Evolutionary conservation across 1,140 invertebrate species (phyloP), one percentile per base, ranked within the genome.

Genomic region (Harpegnathos saltator): DNA sequence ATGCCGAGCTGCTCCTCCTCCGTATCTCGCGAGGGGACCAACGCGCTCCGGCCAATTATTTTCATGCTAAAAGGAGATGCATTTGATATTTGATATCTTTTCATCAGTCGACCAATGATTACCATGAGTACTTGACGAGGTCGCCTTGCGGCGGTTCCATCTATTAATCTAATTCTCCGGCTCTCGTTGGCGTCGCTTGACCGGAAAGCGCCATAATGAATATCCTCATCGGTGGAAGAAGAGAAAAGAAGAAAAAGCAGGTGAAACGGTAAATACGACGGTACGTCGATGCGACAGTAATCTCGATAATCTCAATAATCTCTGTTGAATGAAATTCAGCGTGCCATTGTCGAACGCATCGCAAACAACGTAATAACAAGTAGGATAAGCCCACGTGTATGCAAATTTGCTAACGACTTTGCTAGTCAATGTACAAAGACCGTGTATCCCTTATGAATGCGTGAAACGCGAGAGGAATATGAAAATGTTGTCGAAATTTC

Each of bases 101-200:
- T 44, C 12, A 29, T 48, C 52, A 66, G 11, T 17, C 19, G 24
- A n/a, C n/a, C 50, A 71, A 58, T 58, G 48, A 80, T 71, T 71
- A 59, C 44, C n/a, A n/a, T n/a, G n/a, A 58, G 17, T 2, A 14
- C 7, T 58, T 68, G 50, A 29, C 33, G 44, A 44, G 24, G 29
- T 54, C 14, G 22, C 5, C 24, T 12, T 22, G 38, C 29, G 33
- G 1, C 38, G 38, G 11, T 44, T 11, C 38, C 3, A 11, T 44
- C 17, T 48, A 5, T 69, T 69, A n/a, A 58, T 56, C 56, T 78
- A 78, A 78, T 78, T 54, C 24, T 58, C 48, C 44, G 50, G 0
- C 14, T 7, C 22, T 19, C 59, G 24, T 59, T 71, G 68, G 29
- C 3, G 1, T 44, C 48, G 17, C 33, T 80, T 48, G 17, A 15